These are phyloP conservation scores for Smithornis capensis DNA, from an alignment of 2,113 vertebrate species.

Conservation along the genomic window DNA sequence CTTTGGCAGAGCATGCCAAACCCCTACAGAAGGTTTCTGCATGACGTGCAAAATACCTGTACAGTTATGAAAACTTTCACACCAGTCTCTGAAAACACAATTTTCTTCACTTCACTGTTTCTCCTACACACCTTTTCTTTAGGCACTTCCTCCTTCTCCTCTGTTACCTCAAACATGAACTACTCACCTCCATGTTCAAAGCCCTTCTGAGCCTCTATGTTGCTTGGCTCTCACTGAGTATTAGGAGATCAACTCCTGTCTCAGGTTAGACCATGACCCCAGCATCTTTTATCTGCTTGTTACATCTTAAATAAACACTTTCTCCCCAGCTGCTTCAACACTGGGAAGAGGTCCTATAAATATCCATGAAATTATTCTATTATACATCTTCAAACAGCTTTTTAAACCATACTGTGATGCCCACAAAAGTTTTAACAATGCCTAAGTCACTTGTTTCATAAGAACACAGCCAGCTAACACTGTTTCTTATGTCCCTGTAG, in stretches of 20 bases:
- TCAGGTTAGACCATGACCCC: neutral
- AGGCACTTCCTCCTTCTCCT: neutral
- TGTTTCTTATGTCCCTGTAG: neutral
- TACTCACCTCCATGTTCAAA: neutral
- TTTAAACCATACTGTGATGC: neutral
- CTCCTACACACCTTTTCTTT: neutral
- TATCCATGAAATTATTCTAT: neutral
- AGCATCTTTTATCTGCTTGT: neutral
- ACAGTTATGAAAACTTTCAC: neutral
- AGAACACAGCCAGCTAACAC: neutral
- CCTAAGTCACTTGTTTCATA: neutral
- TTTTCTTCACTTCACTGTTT: neutral
- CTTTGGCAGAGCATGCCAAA: neutral
- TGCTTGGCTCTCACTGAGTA: neutral
- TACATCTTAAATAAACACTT: neutral
- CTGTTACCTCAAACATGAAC: neutral
- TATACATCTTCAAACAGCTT: neutral
- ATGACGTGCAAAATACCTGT: accelerated
- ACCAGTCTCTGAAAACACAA: neutral
- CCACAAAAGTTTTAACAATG: neutral
- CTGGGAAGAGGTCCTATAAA: neutral
- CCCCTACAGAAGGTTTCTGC: neutral
- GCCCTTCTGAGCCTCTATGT: neutral
- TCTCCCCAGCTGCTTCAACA: neutral
- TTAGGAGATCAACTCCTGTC: neutral